Evolutionary conservation across 2,888 invertebrate genomes (phyloP).

Genomic region (Ashinkailepas kermadecensis): DNA sequence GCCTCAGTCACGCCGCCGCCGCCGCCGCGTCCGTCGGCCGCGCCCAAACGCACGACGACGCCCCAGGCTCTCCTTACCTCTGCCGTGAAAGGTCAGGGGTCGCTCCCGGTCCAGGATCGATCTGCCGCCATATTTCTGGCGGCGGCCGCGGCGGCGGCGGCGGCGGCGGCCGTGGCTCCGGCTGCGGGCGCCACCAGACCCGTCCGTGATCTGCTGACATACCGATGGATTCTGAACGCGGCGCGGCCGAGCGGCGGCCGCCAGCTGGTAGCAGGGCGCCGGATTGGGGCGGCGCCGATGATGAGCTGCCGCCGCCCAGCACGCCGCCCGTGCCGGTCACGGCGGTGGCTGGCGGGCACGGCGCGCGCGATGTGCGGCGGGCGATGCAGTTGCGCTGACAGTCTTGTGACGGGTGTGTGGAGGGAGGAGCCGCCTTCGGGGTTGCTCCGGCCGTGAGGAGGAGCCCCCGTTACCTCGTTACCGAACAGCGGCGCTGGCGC

Average conservation of each 20-base stretch:
- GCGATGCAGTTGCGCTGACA: too few species aligned
- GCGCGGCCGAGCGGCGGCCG: constrained; percentile 27
- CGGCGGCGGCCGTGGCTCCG: neutral
- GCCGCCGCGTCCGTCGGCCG: neutral
- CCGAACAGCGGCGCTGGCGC: too few species aligned
- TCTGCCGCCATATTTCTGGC: constrained; percentile 10
- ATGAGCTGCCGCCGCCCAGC: neutral
- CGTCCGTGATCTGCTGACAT: too few species aligned
- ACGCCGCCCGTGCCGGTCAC: too few species aligned
- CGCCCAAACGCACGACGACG: constrained; percentile 4
- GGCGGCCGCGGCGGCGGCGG: neutral
- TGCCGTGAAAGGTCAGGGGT: constrained; percentile 12
- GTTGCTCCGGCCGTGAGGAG: too few species aligned
- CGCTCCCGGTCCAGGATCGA: neutral
- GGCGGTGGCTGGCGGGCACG: too few species aligned
- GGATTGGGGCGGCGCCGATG: neutral
- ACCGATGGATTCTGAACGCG: constrained; percentile 24
- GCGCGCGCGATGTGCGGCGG: too few species aligned
- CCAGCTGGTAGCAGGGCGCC: constrained; percentile 12
- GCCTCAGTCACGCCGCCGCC: neutral
- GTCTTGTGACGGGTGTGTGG: too few species aligned
- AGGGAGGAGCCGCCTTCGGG: too few species aligned
- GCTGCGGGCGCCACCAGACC: constrained; percentile 11
- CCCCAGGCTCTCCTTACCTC: constrained; percentile 20
- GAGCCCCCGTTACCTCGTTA: too few species aligned